Conservation (phyloP, 2,113 vertebrate genomes). For the Ascaphus truei region DNA sequence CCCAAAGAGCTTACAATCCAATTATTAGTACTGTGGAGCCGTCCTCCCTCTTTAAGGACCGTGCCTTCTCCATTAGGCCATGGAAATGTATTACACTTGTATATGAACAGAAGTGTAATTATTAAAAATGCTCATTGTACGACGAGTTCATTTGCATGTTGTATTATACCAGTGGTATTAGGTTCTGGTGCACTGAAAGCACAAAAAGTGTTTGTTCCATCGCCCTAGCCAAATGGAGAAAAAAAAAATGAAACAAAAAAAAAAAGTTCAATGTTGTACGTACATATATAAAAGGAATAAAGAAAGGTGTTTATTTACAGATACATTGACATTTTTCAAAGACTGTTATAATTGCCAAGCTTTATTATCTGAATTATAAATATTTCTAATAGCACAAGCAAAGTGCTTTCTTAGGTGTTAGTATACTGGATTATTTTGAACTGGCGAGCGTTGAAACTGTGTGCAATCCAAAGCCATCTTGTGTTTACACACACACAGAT, state of each 20-base stretch:
- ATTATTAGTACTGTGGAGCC: too few species aligned
- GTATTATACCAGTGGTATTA: too few species aligned
- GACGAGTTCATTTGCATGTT: too few species aligned
- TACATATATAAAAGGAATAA: not conserved
- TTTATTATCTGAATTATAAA: not conserved
- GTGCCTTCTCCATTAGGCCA: too few species aligned
- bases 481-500: conserved; percentile 8
- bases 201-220: too few species aligned
- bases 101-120: too few species aligned
- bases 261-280: not conserved
- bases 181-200: too few species aligned
- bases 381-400: conserved; percentile 15
- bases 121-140: too few species aligned
- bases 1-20: too few species aligned
- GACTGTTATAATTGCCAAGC: conserved; percentile 24
- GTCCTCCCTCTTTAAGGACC: too few species aligned
- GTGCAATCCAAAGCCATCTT: conserved; percentile 20
- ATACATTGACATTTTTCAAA: not conserved
- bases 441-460: not conserved
- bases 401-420: not conserved
- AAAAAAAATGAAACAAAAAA: too few species aligned
- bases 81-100: too few species aligned
- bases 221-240: not conserved
- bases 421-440: conserved; percentile 10
- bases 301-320: not conserved